Conservation (phyloP, 2,113 vertebrate species). For the Dicrurus megarhynchus region DNA sequence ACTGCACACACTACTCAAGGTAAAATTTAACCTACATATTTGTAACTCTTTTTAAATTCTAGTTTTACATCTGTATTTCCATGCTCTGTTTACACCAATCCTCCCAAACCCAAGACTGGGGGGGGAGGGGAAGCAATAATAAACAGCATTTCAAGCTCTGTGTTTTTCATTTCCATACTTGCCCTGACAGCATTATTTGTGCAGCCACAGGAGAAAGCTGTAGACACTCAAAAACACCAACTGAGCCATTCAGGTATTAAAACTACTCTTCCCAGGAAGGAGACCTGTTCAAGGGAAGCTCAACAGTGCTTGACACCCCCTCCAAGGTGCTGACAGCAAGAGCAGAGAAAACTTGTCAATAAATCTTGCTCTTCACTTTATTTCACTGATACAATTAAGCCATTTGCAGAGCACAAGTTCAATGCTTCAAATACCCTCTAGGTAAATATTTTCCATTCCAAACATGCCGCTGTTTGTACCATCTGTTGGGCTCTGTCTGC, state of each 20-base stretch:
- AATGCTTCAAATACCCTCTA: constrained; percentile 49
- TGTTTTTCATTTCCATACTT: background rate
- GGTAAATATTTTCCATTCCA: constrained; percentile 70
- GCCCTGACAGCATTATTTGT: background rate
- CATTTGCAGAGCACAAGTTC: constrained; percentile 64
- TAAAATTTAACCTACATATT: background rate
- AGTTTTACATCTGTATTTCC: background rate
- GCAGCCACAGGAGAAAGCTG: background rate
- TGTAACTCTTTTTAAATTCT: background rate
- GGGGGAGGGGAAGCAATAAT: background rate
- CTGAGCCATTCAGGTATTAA: background rate
- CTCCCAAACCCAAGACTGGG: background rate
- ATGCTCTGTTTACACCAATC: background rate
- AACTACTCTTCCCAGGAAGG: background rate
- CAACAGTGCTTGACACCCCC: background rate
- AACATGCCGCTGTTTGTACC: constrained; percentile 36
- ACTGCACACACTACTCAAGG: background rate
- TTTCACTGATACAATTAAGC: constrained; percentile 77
- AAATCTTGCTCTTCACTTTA: constrained; percentile 44
- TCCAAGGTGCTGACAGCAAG: background rate
- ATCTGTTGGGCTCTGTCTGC: constrained; percentile 51
- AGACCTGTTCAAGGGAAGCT: background rate
- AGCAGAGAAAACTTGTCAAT: background rate
- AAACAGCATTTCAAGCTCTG: background rate
- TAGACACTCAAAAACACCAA: background rate